A percentile compares a stretch with the other conserved stretches of the same genome.
Conservation (phyloP, 2,888 invertebrate genomes). For the Scaptomyza caliginosa region DNA sequence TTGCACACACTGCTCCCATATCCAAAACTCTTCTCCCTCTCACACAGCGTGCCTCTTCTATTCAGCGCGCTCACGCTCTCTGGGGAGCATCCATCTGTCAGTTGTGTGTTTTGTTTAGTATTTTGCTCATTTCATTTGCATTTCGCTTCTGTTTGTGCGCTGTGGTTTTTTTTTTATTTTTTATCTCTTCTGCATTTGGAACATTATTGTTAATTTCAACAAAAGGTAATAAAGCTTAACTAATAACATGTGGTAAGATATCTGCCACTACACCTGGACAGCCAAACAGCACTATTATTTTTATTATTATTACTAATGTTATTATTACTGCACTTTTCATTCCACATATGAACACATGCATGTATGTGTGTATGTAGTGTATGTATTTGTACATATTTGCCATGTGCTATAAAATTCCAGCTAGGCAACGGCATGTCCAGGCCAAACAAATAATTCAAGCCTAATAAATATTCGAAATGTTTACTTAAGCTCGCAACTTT, state of each 20-base stretch:
- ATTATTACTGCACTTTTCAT: background rate
- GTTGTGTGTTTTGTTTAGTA: conserved; percentile 34
- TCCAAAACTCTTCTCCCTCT: conserved; percentile 15
- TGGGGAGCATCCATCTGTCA: conserved; percentile 67
- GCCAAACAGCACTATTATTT: conserved; percentile 3
- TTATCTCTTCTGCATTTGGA: conserved; percentile 11
- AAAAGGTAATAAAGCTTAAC: conserved; percentile 29
- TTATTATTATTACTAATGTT: too few species aligned
- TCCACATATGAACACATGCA: background rate
- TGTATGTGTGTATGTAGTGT: background rate
- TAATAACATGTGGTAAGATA: conserved; percentile 40
- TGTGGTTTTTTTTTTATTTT: conserved; percentile 5
- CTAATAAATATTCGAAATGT: conserved; percentile 15
- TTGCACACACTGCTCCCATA: conserved; percentile 10
- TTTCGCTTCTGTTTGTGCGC: conserved; percentile 30
- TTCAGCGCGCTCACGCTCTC: conserved; percentile 36
- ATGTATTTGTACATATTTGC: background rate
- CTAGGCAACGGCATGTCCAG: conserved; percentile 11
- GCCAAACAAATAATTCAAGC: conserved; percentile 10
- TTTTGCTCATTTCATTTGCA: conserved; percentile 32
- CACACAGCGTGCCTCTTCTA: background rate
- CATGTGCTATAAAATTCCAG: conserved; percentile 28
- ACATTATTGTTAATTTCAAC: conserved; percentile 1
- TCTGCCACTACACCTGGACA: background rate
- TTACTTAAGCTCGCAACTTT: background rate